Percentiles rank a stretch among this genome's conserved stretches.
phyloP scores from a whole-genome alignment of 1,140 invertebrate species.

The Lucilia sericata region DNA sequence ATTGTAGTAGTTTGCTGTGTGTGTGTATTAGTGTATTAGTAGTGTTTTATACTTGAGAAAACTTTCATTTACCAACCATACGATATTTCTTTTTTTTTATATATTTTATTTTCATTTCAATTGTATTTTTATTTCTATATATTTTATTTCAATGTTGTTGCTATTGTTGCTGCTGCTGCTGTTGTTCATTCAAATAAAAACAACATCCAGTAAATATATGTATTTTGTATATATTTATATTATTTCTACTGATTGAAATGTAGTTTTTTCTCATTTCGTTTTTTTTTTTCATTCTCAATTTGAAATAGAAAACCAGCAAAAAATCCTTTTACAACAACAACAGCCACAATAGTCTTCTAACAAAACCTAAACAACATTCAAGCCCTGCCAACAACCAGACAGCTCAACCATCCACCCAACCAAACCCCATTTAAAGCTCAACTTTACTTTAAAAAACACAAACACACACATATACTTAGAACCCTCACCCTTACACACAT shows the following conservation, averaged over 20 bases:
- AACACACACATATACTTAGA: no score
- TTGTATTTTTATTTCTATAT: no score
- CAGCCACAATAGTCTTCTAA: background rate
- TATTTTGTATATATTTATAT: background rate
- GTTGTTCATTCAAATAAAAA: background rate
- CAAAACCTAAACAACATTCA: background rate
- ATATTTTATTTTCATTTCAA: background rate
- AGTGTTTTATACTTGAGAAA: constrained; percentile 43
- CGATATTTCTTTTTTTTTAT: background rate
- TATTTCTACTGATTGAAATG: constrained; percentile 16
- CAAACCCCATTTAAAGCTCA: no score
- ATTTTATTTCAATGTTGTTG: no score
- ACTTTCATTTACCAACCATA: constrained; percentile 21
- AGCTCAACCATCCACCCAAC: background rate
- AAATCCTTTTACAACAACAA: background rate
- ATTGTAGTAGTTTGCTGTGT: background rate
- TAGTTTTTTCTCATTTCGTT: background rate
- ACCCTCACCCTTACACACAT: background rate
- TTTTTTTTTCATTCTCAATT: background rate
- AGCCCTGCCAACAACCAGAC: background rate
- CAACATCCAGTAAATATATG: background rate
- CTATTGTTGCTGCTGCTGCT: no score
- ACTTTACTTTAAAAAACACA: background rate
- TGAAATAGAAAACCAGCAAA: background rate
- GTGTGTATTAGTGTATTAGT: constrained; percentile 13